These are phyloP conservation scores for Tragelaphus scriptus DNA, from an alignment of 2,113 vertebrate species.

Conservation along the genomic window DNA sequence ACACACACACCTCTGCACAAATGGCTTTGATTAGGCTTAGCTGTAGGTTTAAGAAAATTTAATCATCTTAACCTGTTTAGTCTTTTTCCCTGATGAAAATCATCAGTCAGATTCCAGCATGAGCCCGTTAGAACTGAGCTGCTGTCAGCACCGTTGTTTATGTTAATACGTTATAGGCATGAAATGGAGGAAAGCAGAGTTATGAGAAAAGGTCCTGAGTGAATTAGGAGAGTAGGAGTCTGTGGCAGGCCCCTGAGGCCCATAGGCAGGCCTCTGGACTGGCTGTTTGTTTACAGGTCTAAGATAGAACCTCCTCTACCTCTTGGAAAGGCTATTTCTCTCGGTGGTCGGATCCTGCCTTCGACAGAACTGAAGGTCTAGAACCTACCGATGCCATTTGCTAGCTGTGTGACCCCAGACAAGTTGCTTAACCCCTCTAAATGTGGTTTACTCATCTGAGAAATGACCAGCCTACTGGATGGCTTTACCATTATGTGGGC, in stretches of 20 bases:
- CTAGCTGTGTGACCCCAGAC: background rate
- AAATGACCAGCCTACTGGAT: background rate
- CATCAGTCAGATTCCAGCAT: constrained; percentile 81
- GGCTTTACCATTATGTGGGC: background rate
- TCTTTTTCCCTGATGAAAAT: constrained; percentile 86
- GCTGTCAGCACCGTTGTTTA: constrained; percentile 86
- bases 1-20: constrained; percentile 73
- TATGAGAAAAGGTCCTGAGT: constrained; percentile 75
- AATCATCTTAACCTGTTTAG: constrained; percentile 87
- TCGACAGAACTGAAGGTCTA: background rate
- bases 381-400: background rate
- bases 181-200: constrained; percentile 80
- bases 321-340: constrained; percentile 32
- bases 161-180: constrained; percentile 81
- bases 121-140: constrained; percentile 77
- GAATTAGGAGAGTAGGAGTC: constrained; percentile 70
- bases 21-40: constrained; percentile 87
- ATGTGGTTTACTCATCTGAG: background rate
- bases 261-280: constrained; percentile 58
- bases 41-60: constrained; percentile 86
- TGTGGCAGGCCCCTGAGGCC: constrained; percentile 63
- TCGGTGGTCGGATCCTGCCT: background rate
- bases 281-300: constrained; percentile 67
- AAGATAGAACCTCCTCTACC: constrained; percentile 49
- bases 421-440: background rate